Evolutionary conservation across 2,113 vertebrate species (phyloP).

Genomic region (Ptilorrhoa leucosticta): DNA sequence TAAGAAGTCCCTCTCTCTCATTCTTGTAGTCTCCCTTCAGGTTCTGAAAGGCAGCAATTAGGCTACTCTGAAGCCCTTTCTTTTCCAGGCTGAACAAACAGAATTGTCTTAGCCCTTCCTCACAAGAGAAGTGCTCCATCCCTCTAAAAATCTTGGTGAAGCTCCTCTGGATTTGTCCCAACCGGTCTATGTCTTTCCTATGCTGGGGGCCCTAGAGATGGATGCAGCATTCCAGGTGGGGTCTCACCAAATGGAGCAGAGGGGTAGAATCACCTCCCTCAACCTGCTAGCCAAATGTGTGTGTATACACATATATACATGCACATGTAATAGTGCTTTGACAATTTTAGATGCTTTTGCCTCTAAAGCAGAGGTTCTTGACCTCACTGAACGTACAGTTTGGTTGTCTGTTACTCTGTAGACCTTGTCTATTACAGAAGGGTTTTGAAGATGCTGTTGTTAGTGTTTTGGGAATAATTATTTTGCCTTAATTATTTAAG

Average conservation of each 20-base stretch:
- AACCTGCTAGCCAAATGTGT: neutral
- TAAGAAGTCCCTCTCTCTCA: neutral
- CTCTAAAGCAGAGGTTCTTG: neutral
- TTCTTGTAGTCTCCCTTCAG: neutral
- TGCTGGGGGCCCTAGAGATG: neutral
- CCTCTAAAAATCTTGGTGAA: neutral
- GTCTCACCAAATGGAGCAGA: neutral
- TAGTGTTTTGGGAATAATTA: neutral
- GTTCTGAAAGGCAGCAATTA: neutral
- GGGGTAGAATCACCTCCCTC: neutral
- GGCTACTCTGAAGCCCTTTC: neutral
- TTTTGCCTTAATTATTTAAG: neutral
- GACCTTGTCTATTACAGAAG: neutral
- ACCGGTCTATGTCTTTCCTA: too few species aligned
- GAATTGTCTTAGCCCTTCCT: neutral
- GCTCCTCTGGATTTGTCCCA: neutral
- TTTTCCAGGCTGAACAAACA: neutral
- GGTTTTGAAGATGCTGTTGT: neutral
- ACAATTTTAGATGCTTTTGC: neutral
- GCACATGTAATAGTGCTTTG: neutral
- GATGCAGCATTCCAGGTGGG: neutral
- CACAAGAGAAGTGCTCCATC: neutral
- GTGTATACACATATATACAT: rapidly evolving
- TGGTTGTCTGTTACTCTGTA: neutral
- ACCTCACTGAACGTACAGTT: rapidly evolving